Percentiles rank a stretch among this genome's conserved stretches.
These are phyloP conservation scores for Pteromalus puparum DNA, from an alignment of 1,140 invertebrate genomes.

Conservation along the genomic window DNA sequence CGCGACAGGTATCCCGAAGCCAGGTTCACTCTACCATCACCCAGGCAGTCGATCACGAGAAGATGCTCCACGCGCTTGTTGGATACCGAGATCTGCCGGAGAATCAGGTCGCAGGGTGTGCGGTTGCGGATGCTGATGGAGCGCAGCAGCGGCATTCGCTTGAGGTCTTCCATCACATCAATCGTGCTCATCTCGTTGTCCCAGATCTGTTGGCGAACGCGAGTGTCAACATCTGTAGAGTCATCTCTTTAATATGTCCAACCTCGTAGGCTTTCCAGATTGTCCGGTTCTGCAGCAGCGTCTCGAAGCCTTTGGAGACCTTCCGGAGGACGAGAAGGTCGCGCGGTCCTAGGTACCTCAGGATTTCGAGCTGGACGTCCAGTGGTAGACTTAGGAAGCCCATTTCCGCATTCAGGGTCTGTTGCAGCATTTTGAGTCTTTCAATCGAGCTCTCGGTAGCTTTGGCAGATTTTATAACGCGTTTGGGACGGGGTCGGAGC, in stretches of 20 bases:
- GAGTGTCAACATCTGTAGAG: not conserved
- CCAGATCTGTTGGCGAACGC: slow-evolving; percentile 53
- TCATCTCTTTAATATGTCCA: not conserved
- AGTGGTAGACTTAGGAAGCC: slow-evolving; percentile 51
- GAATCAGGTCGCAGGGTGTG: slow-evolving; percentile 61
- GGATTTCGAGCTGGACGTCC: slow-evolving; percentile 62
- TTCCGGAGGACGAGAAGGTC: slow-evolving; percentile 56
- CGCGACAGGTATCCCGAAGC: slow-evolving; percentile 55
- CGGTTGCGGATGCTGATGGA: slow-evolving; percentile 57
- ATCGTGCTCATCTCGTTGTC: slow-evolving; percentile 53
- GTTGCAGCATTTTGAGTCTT: not conserved
- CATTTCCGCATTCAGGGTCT: not conserved
- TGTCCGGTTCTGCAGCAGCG: slow-evolving; percentile 55
- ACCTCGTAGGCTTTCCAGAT: slow-evolving; percentile 66
- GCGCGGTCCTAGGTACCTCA: slow-evolving; percentile 56
- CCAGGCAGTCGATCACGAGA: slow-evolving; percentile 57
- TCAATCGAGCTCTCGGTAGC: not conserved
- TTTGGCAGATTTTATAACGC: not conserved
- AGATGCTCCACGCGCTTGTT: slow-evolving; percentile 62
- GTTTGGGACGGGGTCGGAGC: not conserved
- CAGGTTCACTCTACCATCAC: slow-evolving; percentile 58
- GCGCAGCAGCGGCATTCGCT: slow-evolving; percentile 60
- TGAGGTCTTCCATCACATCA: slow-evolving; percentile 61
- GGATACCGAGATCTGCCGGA: slow-evolving; percentile 61
- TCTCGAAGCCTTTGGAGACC: slow-evolving; percentile 58